A percentile compares a stretch with the other conserved stretches of the same genome.
Conservation (phyloP, 2,888 invertebrate genomes). For the Macrophya alboannulata region DNA sequence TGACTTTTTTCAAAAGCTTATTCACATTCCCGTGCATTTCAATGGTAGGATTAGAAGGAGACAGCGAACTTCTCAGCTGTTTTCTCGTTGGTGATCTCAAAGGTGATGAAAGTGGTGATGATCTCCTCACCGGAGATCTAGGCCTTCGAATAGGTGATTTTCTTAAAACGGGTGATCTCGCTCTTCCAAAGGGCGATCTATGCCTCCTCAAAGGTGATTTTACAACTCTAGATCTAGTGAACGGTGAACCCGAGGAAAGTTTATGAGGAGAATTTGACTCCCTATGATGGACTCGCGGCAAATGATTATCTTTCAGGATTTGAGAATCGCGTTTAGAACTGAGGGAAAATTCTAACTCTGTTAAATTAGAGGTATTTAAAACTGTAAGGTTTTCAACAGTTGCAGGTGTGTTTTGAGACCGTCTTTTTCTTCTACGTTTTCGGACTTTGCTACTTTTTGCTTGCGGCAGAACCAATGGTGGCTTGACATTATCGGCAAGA, state of each 20-base stretch:
- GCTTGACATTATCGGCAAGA: conserved; percentile 67
- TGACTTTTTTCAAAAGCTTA: conserved; percentile 73
- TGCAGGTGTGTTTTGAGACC: conserved; percentile 58
- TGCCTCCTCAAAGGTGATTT: conserved; percentile 66
- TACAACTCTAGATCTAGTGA: conserved; percentile 50
- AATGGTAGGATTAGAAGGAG: conserved; percentile 59
- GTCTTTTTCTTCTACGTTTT: conserved; percentile 71
- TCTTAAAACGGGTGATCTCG: conserved; percentile 62
- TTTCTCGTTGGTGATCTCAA: conserved; percentile 52
- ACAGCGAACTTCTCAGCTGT: conserved; percentile 22
- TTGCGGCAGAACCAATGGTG: conserved; percentile 58
- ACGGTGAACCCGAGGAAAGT: conserved; percentile 56
- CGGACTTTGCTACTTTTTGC: conserved; percentile 63
- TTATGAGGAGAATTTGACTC: conserved; percentile 64
- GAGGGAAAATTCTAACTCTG: not conserved
- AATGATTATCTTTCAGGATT: conserved; percentile 59
- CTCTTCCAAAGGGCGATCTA: conserved; percentile 60
- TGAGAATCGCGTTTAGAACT: conserved; percentile 53
- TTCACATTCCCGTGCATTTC: conserved; percentile 64
- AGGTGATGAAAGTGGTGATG: conserved; percentile 55
- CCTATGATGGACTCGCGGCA: conserved; percentile 62
- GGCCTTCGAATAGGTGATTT: conserved; percentile 63
- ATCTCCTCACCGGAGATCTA: conserved; percentile 60
- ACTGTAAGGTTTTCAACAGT: conserved; percentile 60
- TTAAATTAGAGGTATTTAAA: not conserved